Evolutionary conservation across 2,797 vertebrate species (phyloP), one percentile per base, ranked within the genome.

Genomic region (Poeciliopsis presidionis): DNA sequence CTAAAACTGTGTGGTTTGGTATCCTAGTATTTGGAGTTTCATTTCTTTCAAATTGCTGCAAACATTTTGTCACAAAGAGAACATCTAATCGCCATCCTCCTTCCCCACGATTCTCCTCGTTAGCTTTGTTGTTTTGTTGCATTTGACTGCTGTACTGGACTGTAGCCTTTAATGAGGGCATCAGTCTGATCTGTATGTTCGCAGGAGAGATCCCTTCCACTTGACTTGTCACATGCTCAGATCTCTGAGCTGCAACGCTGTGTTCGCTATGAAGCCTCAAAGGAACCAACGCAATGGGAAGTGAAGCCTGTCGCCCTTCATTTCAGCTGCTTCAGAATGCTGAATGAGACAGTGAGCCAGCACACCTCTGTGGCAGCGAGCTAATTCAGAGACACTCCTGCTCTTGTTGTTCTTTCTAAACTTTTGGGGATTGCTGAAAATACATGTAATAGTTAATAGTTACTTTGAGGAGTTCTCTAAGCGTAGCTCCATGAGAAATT

Each of bases 271-370:
- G 75, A 75, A 78, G 88, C 90, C 80, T 94, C 90, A 89, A 78
- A 84, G 53, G 79, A 81, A 85, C 61, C 67, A 84, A 86, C 75
- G 79, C 79, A 88, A 92, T 83, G 76, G 73, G 85, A 94, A 91
- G 92, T 85, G 93, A 96, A 88, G 90, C 83, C 90, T 91, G 86
- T 94, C 88, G 46, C 63, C 83, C 77, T 74, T 80, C 78, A 90
- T 93, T 86, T 93, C 41, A 57, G 82, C 76, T 59, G 61, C 45
- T 46, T 67, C 13, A 73, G 43, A 20, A 53, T 5, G 45, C 30
- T 49, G 70, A 65, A 77, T 65, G 72, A 87, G 73, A 81, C 53
- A 13, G 53, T 46, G 67, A 61, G 74, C 47, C 30, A 73, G 72
- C 46, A 73, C 49, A 77, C 84, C 78, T 86, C 77, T 3, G 43